Evolutionary conservation across 2,888 invertebrate species (phyloP), one percentile per base, ranked within the genome.

Genomic region (Tetanocera ferruginea): DNA sequence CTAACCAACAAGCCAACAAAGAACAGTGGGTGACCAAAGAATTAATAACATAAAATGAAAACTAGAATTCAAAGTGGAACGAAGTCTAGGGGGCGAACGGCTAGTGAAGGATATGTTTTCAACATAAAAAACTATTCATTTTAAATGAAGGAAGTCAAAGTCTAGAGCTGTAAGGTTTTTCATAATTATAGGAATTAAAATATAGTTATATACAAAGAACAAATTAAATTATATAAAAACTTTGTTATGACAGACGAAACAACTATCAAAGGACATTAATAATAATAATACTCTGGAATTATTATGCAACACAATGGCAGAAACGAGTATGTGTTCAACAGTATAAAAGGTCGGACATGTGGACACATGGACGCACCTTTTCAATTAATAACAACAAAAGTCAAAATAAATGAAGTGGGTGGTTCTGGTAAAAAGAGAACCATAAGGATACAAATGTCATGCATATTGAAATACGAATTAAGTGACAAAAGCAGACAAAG

Each of bases 331-430:
- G 17, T 52, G 28, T 34, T 31, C 11, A 19, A 9, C 19, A 37
- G 37, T 19, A 14, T 14, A 25, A 60, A 11, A 62, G 49, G 19
- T 23, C 67, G 31, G 2, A 8, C 28, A 25, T 8, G n/a, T n/a
- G 19, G 23, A 19, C 43, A n/a, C 60, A 37, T 55, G 8, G 37
- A n/a, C 37, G 19, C 25, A 62, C 73, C 60, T 34, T 62, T 43
- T 62, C 74, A 74, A 49, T 74, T 74, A 62, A 49, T 60, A 49
- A 62, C 17, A 74, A 74, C 74, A 19, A 74, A 60, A 37, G 73
- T 60, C 62, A 73, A 71, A 71, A 71, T 52, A 71, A 52, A 51
- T 37, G 37, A 6, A 37, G 8, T 37, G 37, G 37, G 37, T 37
- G 37, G 37, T 37, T 6, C 37, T 37, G 5, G 31, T 31, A 31